Evolutionary conservation across 1,140 invertebrate species (phyloP), one percentile per base, ranked within the genome.

Genomic region (Watersipora subatra): DNA sequence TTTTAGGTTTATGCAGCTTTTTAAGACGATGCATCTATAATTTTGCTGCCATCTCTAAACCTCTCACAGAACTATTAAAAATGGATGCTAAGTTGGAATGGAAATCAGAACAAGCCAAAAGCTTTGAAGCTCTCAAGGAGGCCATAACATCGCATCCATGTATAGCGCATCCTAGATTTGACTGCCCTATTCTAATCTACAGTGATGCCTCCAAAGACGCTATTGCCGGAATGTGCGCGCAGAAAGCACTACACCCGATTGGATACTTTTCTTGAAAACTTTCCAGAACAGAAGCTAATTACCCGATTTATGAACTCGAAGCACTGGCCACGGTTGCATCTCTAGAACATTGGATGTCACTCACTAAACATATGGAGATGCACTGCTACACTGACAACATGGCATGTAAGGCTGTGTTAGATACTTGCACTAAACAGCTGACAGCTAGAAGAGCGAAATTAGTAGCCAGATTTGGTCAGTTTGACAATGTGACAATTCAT

Each of bases 1-100:
- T 80, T 72, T 34, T 79, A 57, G 78, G 78, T 1, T 65, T 79
- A 46, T 46, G 34, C 34, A n/a, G 34, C 7, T 46, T 46, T n/a
- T n/a, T 46, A 12, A 27, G 67, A 7, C 64, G 76, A 20, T 83
- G 81, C 65, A 46, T 46, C 19, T n/a, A 46, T n/a, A 7, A 46
- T n/a, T 46, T 46, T 46, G 34, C 34, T 12, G 34, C 7, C 7
- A 46, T 12, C 7, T 46, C 34, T n/a, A 7, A 19, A 7, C 34
- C 34, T 12, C 34, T 46, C 7, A 46, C 34, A 46, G 34, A 46
- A 46, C n/a, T 46, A 46, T n/a, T 46, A 46, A 46, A 46, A 46
- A n/a, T 12, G n/a, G n/a, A 46, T n/a, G 7, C 7, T 12, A 46
- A 7, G n/a, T 46, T 46, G 7, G n/a, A 46, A n/a, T 46, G 34